Evolutionary conservation across 2,113 vertebrate species (phyloP).

Genomic region (Pycnonotus jocosus): DNA sequence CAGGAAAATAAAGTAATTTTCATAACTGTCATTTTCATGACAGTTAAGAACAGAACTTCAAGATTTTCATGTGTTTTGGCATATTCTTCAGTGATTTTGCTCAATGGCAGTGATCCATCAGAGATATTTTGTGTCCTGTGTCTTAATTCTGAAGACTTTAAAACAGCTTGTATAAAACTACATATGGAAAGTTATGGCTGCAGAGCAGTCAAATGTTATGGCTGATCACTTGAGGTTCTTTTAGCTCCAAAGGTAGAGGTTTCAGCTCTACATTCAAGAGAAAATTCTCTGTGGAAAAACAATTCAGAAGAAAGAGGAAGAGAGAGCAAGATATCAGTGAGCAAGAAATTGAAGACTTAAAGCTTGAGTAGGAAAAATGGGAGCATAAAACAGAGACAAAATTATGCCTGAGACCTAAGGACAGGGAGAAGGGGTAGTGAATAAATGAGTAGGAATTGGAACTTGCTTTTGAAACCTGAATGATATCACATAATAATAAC

Average conservation of each 20-base stretch:
- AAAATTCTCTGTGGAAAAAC: not conserved
- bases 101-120: not conserved
- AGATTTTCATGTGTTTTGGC: not conserved
- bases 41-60: not conserved
- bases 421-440: not conserved
- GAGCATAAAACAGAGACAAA: not conserved
- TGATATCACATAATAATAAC: not conserved
- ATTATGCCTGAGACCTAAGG: not conserved
- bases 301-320: not conserved
- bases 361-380: not conserved
- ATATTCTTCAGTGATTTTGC: not conserved
- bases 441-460: not conserved
- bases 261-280: not conserved
- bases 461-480: not conserved
- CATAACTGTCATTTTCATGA: not conserved
- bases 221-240: not conserved
- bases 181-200: conserved; percentile 4
- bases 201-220: conserved; percentile 38
- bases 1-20: not conserved
- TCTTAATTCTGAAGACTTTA: conserved; percentile 17
- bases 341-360: not conserved
- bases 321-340: not conserved
- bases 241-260: not conserved
- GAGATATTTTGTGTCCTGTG: not conserved
- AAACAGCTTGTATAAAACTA: not conserved